A percentile compares a stretch with the other conserved stretches of the same genome.
phyloP scores from a whole-genome alignment of 2,797 vertebrate species.

The Cuniculus paca region DNA sequence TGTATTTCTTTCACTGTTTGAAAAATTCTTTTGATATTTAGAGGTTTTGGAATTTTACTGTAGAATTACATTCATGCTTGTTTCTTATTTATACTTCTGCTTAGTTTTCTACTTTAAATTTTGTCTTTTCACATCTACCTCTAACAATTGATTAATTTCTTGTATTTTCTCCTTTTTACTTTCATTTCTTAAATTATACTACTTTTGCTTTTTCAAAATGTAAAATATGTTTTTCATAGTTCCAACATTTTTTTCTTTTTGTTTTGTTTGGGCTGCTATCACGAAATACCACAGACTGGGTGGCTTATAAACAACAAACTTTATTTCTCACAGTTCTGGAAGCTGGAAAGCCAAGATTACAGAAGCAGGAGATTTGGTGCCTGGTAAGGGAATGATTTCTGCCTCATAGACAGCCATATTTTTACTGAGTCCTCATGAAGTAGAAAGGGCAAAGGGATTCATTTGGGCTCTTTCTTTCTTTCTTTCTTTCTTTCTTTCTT shows the following conservation, averaged over 20 bases:
- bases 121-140: neutral
- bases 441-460: neutral
- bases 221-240: neutral
- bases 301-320: neutral
- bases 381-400: neutral
- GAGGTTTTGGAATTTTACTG: neutral
- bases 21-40: neutral
- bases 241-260: neutral
- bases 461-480: neutral
- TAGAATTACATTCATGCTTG: neutral
- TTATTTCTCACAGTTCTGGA: neutral
- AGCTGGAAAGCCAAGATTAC: neutral
- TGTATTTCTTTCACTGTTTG: neutral
- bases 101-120: neutral
- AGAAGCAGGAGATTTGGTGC: neutral
- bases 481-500: neutral
- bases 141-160: neutral
- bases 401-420: neutral
- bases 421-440: neutral
- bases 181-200: neutral
- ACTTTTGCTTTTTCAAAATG: neutral
- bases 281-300: neutral
- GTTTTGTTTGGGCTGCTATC: neutral
- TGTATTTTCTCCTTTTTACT: neutral
- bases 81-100: conserved; percentile 17